Evolutionary conservation across 2,113 vertebrate genomes (phyloP), one percentile per base, ranked within the genome.

Genomic region (Rhizomys pruinosus): DNA sequence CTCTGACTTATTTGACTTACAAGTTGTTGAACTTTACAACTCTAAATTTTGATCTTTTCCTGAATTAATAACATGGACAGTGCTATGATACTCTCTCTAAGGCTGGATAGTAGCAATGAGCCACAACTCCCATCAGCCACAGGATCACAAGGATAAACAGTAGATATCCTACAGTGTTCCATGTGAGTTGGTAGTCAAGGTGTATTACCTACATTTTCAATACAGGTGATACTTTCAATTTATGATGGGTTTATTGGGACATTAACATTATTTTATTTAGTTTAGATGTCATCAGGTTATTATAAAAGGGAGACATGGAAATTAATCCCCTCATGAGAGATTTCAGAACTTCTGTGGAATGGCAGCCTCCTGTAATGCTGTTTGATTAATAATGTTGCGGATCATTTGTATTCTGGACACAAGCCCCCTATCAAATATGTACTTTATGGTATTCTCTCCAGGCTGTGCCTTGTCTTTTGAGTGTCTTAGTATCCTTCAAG

Each of bases 371-470:
- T n/a, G 81, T 23, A 34, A 84, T 69, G 13, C 44, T 42, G n/a
- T 69, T 69, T 69, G 8, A 42, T 68, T 69, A 59, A 61, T 22
- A 8, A 32, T 2, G 32, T 29, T 47, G 47, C 44, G 37, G 37
- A 47, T 32, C 7, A 27, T 69, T 74, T 76, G 17, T 73, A 55
- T 85, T 81, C 74, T 89, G 27, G n/a, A 52, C 34, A 84, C 29
- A 90, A 74, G 11, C 74, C 4, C n/a, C 84, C 79, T 68, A 55
- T 71, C 68, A 72, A 39, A 87, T 68, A 23, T 12, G 15, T 16
- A 27, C 25, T 88, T 88, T 89, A 39, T n/a, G 86, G 91, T 39
- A 69, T 91, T 93, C 92, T 85, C 19, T 93, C 11, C 11, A 12
- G 88, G 39, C 39, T 57, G 4, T 47, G 68, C 7, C n/a, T 76